Percentiles rank a stretch among this genome's conserved stretches.
These are phyloP conservation scores for Bombus ignitus DNA, from an alignment of 1,140 invertebrate genomes.

Conservation along the genomic window DNA sequence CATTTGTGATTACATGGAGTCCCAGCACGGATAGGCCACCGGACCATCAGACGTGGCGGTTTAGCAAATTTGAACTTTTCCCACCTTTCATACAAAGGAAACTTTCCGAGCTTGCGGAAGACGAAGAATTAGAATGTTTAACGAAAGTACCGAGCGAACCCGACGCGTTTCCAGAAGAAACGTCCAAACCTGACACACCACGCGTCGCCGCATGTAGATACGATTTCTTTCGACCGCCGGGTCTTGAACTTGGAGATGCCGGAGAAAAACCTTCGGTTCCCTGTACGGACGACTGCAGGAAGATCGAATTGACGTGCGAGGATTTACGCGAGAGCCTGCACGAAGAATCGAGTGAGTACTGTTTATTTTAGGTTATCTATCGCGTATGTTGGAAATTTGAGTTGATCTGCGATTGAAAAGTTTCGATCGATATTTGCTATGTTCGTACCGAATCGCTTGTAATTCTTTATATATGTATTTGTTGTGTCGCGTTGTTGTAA, in stretches of 20 bases:
- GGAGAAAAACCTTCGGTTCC: neutral
- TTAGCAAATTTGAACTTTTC: neutral
- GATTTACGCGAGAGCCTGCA: too few relatives aligned
- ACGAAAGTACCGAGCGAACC: neutral
- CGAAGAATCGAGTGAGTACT: neutral
- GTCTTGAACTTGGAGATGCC: fast-evolving
- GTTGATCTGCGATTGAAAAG: neutral
- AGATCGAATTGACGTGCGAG: neutral
- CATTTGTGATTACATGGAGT: neutral
- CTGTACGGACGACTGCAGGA: neutral
- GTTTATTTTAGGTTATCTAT: neutral
- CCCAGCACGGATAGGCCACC: fast-evolving
- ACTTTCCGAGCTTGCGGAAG: fast-evolving
- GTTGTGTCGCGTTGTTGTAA: neutral
- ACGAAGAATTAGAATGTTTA: neutral
- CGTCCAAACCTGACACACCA: too few relatives aligned
- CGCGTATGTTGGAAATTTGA: neutral
- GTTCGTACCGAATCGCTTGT: neutral
- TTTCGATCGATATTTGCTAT: neutral
- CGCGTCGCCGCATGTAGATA: neutral
- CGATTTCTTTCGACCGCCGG: neutral
- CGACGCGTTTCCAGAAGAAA: too few relatives aligned
- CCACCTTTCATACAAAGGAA: slow-evolving; percentile 4
- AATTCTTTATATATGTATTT: neutral
- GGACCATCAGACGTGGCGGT: neutral